Evolutionary conservation across 1,140 invertebrate genomes (phyloP), one percentile per base, ranked within the genome.

Genomic region (Calosoma granatense): DNA sequence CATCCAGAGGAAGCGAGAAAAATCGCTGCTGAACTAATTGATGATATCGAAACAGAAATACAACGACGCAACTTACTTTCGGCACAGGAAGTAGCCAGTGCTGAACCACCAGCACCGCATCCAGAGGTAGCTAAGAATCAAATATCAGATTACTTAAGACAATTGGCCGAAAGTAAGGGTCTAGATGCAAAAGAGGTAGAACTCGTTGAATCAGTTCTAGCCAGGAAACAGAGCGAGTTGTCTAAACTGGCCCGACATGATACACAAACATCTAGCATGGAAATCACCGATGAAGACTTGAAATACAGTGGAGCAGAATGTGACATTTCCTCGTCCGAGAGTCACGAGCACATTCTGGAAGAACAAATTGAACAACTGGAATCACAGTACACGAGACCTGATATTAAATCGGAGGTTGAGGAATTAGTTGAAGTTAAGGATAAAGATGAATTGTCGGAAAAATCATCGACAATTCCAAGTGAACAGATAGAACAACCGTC

Each of bases 251-350:
- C 71, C 21, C 67, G 76, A 59, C 71, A 68, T 53, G 78, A 82
- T 43, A 79, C 78, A 22, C 78, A 77, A 70, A 74, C 80, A 54
- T 81, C 77, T 0, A 81, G 82, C 56, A 79, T 81, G 66, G 80
- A 85, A 73, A 79, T 83, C 54, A 86, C 81, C 21, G 84, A 84
- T 71, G 84, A 86, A 70, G 81, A 85, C 67, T 65, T 82, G 22
- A 63, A 72, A 56, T 78, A 75, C 64, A 86, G 83, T 69, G 81
- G 81, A 57, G 76, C 78, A 53, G 82, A 82, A 64, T 79, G 79
- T 51, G 83, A 86, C 71, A 76, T 82, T 53, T 83, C 81, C 22
- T 82, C 81, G 66, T 75, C 79, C 62, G 81, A 82, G 70, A 78
- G 77, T 72, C 79, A 74, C 70, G 74, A 61, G 61, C 77, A 57